Evolutionary conservation across 2,113 vertebrate genomes (phyloP).

Genomic region (Pteronura brasiliensis): DNA sequence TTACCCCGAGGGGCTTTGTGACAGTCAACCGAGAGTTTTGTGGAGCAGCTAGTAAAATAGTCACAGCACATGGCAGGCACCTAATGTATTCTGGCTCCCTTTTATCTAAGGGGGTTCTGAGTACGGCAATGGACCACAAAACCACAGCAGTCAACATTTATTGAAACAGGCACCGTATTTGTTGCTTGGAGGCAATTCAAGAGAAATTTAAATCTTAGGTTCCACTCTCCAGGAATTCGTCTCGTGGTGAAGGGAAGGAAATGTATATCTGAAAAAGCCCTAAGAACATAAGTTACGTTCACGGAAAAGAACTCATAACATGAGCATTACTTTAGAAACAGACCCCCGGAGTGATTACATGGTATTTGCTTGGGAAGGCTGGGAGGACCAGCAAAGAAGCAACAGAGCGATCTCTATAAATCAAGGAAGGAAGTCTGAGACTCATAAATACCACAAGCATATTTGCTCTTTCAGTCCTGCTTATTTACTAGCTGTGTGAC

Average conservation of each 20-base stretch:
- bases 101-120: background rate
- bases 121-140: background rate
- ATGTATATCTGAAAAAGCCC: background rate
- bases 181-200: conserved; percentile 3
- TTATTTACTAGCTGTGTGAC: background rate
- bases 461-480: background rate
- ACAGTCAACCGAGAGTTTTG: background rate
- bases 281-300: conserved; percentile 15
- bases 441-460: background rate
- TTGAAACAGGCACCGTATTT: background rate
- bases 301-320: background rate
- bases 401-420: background rate
- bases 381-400: background rate
- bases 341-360: background rate
- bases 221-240: background rate
- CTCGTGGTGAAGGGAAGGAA: background rate
- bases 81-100: background rate
- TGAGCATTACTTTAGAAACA: background rate
- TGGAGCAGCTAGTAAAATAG: background rate
- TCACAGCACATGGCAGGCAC: background rate
- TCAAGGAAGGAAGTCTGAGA: background rate
- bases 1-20: background rate
- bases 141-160: background rate
- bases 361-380: background rate
- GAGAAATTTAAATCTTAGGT: background rate